These are phyloP conservation scores for Arctocebus calabarensis DNA, from an alignment of 2,797 vertebrate species.

Conservation along the genomic window DNA sequence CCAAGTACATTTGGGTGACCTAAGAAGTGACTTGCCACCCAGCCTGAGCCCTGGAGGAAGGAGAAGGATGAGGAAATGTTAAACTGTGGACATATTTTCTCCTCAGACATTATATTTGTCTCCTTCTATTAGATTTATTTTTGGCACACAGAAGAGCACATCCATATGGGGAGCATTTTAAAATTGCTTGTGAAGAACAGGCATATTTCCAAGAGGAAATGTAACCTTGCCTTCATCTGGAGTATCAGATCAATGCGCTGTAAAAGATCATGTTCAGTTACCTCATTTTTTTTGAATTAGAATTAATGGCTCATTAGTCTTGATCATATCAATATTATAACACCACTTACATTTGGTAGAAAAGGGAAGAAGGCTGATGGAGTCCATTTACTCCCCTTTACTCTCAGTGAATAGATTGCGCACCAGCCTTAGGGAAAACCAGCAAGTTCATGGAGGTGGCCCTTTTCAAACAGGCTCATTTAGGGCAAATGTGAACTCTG, in stretches of 20 bases:
- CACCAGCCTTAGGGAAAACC: conserved; percentile 74
- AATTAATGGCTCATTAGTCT: conserved; percentile 88
- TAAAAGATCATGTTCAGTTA: conserved; percentile 82
- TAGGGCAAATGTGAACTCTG: conserved; percentile 65
- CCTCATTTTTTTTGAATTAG: conserved; percentile 85
- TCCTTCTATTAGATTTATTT: conserved; percentile 68
- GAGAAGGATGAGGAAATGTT: conserved; percentile 54
- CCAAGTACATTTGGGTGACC: background rate
- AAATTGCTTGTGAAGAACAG: conserved; percentile 78
- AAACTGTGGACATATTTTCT: conserved; percentile 64
- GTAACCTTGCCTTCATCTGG: conserved; percentile 83
- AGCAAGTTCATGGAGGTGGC: conserved; percentile 43
- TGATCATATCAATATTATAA: conserved; percentile 83
- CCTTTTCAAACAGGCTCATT: conserved; percentile 66
- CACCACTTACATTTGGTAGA: conserved; percentile 81
- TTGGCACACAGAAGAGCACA: conserved; percentile 71
- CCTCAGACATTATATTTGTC: conserved; percentile 71
- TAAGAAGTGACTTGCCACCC: background rate
- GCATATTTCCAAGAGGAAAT: conserved; percentile 82
- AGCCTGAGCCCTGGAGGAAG: background rate
- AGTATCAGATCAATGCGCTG: conserved; percentile 78
- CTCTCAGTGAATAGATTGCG: conserved; percentile 53
- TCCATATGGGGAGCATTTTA: conserved; percentile 73
- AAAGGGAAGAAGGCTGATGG: conserved; percentile 61
- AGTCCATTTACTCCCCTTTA: conserved; percentile 79